phyloP scores from a whole-genome alignment of 2,888 invertebrate species.

The Temnothorax unifasciatus region DNA sequence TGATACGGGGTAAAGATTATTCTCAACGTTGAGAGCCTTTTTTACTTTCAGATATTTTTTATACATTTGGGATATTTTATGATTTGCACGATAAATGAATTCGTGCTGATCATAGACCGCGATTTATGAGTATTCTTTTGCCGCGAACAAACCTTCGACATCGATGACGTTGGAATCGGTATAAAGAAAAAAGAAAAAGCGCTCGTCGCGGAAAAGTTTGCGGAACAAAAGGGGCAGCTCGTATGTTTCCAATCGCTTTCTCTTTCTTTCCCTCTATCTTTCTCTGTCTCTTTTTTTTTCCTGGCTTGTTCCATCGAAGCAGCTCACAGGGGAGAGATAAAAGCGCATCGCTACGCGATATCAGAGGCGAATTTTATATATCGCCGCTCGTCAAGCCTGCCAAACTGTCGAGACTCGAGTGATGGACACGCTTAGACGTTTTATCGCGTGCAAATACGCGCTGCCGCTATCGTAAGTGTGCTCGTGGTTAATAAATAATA shows the following conservation, averaged over 20 bases:
- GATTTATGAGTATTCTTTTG: slow-evolving; percentile 23
- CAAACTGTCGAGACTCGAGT: slow-evolving; percentile 27
- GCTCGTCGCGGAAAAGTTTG: slow-evolving; percentile 43
- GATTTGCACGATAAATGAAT: neutral
- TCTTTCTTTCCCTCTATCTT: neutral
- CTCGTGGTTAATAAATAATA: slow-evolving; percentile 33
- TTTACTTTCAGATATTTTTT: neutral
- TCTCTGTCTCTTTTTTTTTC: neutral
- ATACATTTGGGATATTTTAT: neutral
- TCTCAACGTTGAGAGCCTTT: neutral
- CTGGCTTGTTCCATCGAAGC: slow-evolving; percentile 9
- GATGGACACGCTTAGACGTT: slow-evolving; percentile 40
- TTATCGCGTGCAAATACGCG: slow-evolving; percentile 56
- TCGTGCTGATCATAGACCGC: neutral
- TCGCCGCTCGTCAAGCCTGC: slow-evolving; percentile 33
- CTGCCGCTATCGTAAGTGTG: slow-evolving; percentile 4
- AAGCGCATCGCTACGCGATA: slow-evolving; percentile 51
- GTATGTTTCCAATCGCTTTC: slow-evolving; percentile 1
- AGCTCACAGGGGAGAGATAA: slow-evolving; percentile 50
- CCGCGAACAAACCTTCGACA: slow-evolving; percentile 12
- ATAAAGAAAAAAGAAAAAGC: slow-evolving; percentile 13
- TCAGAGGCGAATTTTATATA: slow-evolving; percentile 57
- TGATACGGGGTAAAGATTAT: neutral
- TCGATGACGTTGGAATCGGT: neutral
- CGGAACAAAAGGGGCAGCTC: slow-evolving; percentile 43